Base-by-base conservation (phyloP, 2,113 vertebrate species). In the Gracilinanus agilis region DNA sequence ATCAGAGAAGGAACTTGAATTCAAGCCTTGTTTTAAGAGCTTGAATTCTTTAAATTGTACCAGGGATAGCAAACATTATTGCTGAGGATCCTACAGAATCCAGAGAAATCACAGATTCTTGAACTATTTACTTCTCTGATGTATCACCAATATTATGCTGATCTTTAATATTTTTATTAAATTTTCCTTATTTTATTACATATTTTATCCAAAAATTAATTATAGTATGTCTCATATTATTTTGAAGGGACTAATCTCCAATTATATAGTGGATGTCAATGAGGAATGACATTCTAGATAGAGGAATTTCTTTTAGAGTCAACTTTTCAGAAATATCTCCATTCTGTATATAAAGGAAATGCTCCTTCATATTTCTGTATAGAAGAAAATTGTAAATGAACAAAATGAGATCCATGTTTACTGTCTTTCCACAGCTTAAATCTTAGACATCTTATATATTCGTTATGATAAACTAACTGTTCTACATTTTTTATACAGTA, bases 401-500 rank as follows among this genome's bases (percentile, higher is more conserved):
- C 23, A 53, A 0, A 5, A 24, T 61, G 83, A 27, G 27, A 29
- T 34, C 75, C 83, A 40, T 58, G 93, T 27, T 53, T 61, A 90
- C 53, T 95, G 34, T 89, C 90, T 55, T 21, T 2, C 0, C 0
- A 90, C 19, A 91, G 16, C 54, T 94, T 53, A 55, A 67, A 11
- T 56, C 88, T 55, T 49, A 53, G 11, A 1, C 5, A 96, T 34
- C 96, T 94, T 94, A 6, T 29, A 23, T 91, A 54, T 0, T n/a
- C 96, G 5, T 75, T n/a, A 75, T n/a, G 61, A 75, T 75, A n/a
- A 75, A 19, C 0, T 1, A 88, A 55, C 89, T 89, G 10, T 7
- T 96, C 97, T 94, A 91, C 53, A 54, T 93, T 97, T 67, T 96
- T 95, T 93, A 92, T 95, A 93, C 75, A 89, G 61, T 0, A 94